phyloP scores from a whole-genome alignment of 1,140 invertebrate genomes.

The Trichonephila clavipes region DNA sequence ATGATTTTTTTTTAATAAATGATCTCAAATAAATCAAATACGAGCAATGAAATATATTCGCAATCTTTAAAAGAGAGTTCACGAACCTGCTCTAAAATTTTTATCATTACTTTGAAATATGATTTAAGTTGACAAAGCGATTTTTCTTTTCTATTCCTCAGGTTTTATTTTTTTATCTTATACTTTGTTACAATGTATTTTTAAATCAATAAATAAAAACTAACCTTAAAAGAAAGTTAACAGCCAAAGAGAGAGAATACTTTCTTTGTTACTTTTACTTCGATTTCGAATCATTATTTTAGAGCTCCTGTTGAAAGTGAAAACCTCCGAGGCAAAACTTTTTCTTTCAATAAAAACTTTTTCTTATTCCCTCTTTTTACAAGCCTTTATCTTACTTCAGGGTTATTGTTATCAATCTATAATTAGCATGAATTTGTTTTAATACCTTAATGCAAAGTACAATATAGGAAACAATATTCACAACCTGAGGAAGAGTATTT shows the following conservation, averaged over 20 bases:
- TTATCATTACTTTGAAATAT: background rate
- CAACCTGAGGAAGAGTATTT: background rate
- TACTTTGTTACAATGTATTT: background rate
- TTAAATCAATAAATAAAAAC: background rate
- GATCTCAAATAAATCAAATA: background rate
- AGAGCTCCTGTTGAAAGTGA: background rate
- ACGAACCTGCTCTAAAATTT: background rate
- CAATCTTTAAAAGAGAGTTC: background rate
- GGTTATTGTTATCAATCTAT: background rate
- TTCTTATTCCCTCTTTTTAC: background rate
- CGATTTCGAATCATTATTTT: background rate
- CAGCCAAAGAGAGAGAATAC: background rate
- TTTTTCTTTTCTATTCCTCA: background rate
- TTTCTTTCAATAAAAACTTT: background rate
- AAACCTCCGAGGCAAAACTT: background rate
- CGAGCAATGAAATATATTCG: background rate
- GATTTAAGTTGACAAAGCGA: background rate
- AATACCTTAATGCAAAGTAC: slow-evolving; percentile 1
- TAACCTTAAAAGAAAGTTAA: background rate
- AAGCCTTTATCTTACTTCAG: background rate
- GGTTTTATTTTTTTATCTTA: background rate
- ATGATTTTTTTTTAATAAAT: too few species aligned
- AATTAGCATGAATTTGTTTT: background rate
- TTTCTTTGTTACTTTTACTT: background rate
- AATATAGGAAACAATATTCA: background rate